Evolutionary conservation across 2,113 vertebrate species (phyloP).

Genomic region (Nothobranchius furzeri): DNA sequence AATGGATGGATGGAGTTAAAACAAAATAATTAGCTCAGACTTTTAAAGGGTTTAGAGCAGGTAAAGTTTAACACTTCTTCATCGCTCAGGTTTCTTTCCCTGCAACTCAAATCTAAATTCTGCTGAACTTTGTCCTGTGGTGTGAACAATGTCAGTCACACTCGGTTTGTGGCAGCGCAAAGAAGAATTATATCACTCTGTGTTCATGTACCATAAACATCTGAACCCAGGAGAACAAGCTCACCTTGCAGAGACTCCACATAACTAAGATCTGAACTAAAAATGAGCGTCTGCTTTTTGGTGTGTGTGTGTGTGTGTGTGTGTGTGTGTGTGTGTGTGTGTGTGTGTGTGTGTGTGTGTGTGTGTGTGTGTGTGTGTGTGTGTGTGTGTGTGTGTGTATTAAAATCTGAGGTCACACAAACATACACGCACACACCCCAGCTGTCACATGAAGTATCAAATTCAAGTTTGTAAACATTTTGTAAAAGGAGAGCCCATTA

Average conservation of each 20-base stretch:
- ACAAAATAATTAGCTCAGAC: background rate
- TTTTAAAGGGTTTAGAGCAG: background rate
- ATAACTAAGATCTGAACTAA: constrained; percentile 7
- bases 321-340: too few species aligned
- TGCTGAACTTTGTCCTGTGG: constrained; percentile 12
- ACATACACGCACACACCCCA: background rate
- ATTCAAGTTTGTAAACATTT: constrained; percentile 35
- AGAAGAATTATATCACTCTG: constrained; percentile 6
- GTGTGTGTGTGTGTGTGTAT: background rate
- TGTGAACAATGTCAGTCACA: constrained; percentile 13
- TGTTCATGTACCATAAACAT: constrained; percentile 5
- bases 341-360: too few species aligned
- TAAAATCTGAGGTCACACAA: constrained; percentile 8
- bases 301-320: too few species aligned
- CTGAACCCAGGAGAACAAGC: constrained; percentile 6
- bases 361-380: too few species aligned
- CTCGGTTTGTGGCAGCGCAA: background rate
- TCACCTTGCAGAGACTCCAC: constrained; percentile 1
- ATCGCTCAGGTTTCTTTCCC: constrained; percentile 14
- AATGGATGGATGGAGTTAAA: too few species aligned
- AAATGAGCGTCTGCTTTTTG: constrained; percentile 21
- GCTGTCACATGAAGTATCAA: constrained; percentile 9
- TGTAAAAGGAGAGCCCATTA: background rate
- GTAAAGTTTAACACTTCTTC: background rate
- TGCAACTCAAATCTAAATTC: constrained; percentile 18